phyloP scores from a whole-genome alignment of 2,888 invertebrate genomes.

The Lagria hirta region DNA sequence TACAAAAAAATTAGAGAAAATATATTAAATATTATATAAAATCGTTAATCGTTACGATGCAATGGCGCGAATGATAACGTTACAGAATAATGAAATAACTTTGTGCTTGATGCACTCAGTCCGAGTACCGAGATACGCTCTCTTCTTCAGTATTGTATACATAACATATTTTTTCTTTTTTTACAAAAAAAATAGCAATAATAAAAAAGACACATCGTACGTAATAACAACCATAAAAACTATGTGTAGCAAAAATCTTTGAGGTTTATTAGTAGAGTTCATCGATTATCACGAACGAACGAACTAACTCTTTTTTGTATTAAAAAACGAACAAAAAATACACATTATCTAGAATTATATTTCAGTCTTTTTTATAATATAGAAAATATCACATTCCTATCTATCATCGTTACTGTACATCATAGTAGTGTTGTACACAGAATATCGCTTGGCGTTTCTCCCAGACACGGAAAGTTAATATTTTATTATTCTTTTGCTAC shows the following conservation, averaged over 20 bases:
- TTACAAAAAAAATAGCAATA: constrained; percentile 3
- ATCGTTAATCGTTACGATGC: constrained; percentile 50
- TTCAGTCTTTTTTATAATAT: constrained; percentile 56
- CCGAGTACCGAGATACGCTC: constrained; percentile 51
- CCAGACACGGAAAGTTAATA: constrained; percentile 51
- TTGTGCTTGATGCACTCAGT: constrained; percentile 48
- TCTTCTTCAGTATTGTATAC: constrained; percentile 34
- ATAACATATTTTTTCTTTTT: neutral
- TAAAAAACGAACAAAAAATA: constrained; percentile 51
- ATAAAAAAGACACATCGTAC: too few species aligned
- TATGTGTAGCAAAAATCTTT: constrained; percentile 23
- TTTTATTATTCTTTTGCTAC: constrained; percentile 55
- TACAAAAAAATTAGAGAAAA: constrained; percentile 30
- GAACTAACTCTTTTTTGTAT: constrained; percentile 32
- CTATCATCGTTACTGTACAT: constrained; percentile 36
- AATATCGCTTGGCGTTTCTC: constrained; percentile 47
- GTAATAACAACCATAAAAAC: constrained; percentile 18
- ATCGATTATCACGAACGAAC: constrained; percentile 26
- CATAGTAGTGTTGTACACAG: constrained; percentile 11
- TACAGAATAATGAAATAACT: constrained; percentile 52
- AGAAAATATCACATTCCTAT: constrained; percentile 58
- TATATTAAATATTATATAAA: constrained; percentile 41
- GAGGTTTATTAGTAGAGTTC: too few species aligned
- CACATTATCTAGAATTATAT: constrained; percentile 51
- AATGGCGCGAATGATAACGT: constrained; percentile 53